Conservation (phyloP, 2,797 vertebrate species). For the Myotis myotis region DNA sequence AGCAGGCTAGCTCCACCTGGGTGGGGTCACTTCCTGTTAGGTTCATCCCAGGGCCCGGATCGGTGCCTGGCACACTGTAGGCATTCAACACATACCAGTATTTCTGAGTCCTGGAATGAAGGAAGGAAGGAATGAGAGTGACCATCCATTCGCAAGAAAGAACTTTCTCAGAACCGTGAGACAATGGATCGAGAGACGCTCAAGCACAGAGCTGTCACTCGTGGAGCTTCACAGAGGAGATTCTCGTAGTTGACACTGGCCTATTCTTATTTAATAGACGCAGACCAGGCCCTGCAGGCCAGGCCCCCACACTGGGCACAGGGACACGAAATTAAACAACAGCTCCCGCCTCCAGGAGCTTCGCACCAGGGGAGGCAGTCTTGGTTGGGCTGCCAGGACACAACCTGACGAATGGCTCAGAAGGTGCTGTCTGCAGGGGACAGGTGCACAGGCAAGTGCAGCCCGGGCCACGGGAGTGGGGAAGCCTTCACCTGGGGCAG, state of each 20-base stretch:
- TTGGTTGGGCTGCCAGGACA: not conserved
- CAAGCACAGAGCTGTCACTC: not conserved
- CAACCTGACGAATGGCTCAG: not conserved
- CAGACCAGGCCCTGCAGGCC: not conserved
- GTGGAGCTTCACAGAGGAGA: not conserved
- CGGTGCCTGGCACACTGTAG: not conserved
- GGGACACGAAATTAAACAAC: not conserved
- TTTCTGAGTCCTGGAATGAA: not conserved
- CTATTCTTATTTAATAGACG: not conserved
- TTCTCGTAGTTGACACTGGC: not conserved
- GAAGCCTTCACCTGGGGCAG: not conserved
- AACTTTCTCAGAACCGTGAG: not conserved
- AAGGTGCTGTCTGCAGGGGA: not conserved
- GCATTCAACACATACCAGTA: not conserved
- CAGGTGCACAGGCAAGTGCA: not conserved
- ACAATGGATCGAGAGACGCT: not conserved
- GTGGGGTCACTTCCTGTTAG: not conserved
- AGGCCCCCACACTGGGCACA: not conserved
- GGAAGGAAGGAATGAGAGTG: not conserved
- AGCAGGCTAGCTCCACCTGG: not conserved
- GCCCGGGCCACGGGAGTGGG: not conserved
- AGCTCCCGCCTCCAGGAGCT: not conserved
- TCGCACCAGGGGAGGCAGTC: not conserved
- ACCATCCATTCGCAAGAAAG: not conserved
- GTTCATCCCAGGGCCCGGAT: not conserved